Percentiles rank a stretch among this genome's conserved stretches.
Evolutionary conservation across 2,113 vertebrate species (phyloP).

Genomic region (Brachyistius frenatus): DNA sequence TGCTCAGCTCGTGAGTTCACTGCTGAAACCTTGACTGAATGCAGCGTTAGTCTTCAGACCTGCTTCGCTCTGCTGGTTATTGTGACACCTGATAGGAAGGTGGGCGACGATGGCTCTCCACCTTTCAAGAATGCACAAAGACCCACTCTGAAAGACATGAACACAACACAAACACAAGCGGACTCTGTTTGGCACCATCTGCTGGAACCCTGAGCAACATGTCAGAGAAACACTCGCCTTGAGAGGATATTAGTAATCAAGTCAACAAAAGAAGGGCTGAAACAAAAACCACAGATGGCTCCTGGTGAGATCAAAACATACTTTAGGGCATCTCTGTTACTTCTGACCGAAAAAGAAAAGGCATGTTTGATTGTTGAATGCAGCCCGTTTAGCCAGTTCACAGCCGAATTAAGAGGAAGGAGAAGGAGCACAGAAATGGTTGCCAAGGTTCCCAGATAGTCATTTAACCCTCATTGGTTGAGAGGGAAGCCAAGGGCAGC

Average conservation of each 20-base stretch:
- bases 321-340: slow-evolving; percentile 2
- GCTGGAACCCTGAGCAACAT: slow-evolving; percentile 57
- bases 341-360: slow-evolving; percentile 22
- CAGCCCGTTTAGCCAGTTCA: slow-evolving; percentile 51
- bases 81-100: slow-evolving; percentile 33
- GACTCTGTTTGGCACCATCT: slow-evolving; percentile 71
- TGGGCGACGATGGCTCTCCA: slow-evolving; percentile 25
- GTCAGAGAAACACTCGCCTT: neutral
- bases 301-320: neutral
- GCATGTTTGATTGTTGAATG: slow-evolving; percentile 42
- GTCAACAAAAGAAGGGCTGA: slow-evolving; percentile 5
- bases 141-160: neutral
- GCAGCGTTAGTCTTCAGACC: slow-evolving; percentile 1
- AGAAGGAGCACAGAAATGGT: slow-evolving; percentile 70
- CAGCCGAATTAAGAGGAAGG: slow-evolving; percentile 49
- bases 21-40: slow-evolving; percentile 14
- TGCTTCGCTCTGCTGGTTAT: slow-evolving; percentile 2
- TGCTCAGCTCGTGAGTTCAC: neutral
- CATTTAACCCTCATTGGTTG: slow-evolving; percentile 79
- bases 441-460: slow-evolving; percentile 79
- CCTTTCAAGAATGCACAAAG: slow-evolving; percentile 10
- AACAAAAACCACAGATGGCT: neutral
- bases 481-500: slow-evolving; percentile 66
- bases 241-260: slow-evolving; percentile 11
- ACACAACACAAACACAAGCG: neutral